These are phyloP conservation scores for Chaunax sp. DNA, from an alignment of 2,797 vertebrate genomes.

Conservation along the genomic window DNA sequence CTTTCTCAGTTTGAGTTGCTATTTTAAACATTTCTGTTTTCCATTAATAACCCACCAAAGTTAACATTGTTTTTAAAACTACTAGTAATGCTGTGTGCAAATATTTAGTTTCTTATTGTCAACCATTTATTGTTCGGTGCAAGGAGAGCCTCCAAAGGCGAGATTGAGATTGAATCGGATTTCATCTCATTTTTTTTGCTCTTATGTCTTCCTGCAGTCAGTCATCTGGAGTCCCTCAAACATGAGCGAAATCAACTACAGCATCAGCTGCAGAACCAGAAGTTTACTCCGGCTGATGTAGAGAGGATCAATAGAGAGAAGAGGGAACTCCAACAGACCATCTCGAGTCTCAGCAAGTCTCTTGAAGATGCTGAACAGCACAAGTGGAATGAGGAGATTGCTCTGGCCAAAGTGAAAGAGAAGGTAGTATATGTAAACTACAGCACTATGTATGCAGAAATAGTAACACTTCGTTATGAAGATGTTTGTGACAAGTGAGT, in stretches of 20 bases:
- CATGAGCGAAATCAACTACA: conserved; percentile 88
- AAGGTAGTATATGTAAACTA: conserved; percentile 65
- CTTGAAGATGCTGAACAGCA: conserved; percentile 90
- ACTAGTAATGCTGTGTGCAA: too few species aligned
- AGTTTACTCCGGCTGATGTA: conserved; percentile 93
- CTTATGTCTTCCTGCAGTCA: conserved; percentile 72
- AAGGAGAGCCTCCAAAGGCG: too few species aligned
- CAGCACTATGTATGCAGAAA: conserved; percentile 58
- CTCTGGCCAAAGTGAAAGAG: conserved; percentile 90
- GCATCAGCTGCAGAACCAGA: conserved; percentile 89
- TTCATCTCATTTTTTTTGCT: not conserved
- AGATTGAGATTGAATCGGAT: too few species aligned
- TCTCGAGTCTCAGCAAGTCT: conserved; percentile 86
- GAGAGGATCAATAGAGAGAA: conserved; percentile 95
- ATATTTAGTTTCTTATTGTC: too few species aligned
- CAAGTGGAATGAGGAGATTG: conserved; percentile 93
- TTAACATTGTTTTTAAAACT: not conserved
- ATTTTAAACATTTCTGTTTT: not conserved
- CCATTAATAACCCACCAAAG: not conserved
- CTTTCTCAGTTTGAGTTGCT: not conserved
- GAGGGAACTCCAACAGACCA: conserved; percentile 90
- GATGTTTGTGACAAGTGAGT: not conserved
- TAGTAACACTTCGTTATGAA: not conserved
- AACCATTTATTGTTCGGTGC: too few species aligned
- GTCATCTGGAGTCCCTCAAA: conserved; percentile 88